Conservation (phyloP, 2,113 vertebrate species). For the Cololabis saira region DNA sequence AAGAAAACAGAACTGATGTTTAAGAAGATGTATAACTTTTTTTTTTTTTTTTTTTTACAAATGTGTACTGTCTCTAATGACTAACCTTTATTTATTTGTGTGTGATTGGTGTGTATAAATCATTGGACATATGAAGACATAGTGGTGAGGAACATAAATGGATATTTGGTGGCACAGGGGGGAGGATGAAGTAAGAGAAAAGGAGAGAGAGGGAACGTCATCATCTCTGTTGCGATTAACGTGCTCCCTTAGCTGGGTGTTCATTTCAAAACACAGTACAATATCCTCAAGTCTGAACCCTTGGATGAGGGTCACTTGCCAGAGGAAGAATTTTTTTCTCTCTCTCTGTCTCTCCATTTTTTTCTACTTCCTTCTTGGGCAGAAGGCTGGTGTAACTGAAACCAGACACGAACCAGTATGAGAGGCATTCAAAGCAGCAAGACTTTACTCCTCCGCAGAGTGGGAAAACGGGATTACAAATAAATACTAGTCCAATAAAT, state of each 20-base stretch:
- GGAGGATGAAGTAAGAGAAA: conserved; percentile 15
- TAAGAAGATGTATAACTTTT: conserved; percentile 3
- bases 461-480: conserved; percentile 34
- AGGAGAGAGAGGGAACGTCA: conserved; percentile 39
- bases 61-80: background rate
- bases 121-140: background rate
- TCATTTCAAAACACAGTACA: conserved; percentile 61
- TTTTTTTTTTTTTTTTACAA: conserved; percentile 1
- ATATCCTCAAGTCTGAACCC: conserved; percentile 74
- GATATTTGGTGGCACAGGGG: conserved; percentile 4
- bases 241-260: conserved; percentile 61
- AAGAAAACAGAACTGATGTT: background rate
- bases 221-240: conserved; percentile 63
- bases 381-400: conserved; percentile 77
- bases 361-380: conserved; percentile 72
- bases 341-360: conserved; percentile 53
- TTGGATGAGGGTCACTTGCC: conserved; percentile 72
- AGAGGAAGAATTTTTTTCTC: conserved; percentile 63
- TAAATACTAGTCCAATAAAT: conserved; percentile 5
- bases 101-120: conserved; percentile 18
- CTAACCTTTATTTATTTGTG: background rate
- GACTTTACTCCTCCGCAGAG: conserved; percentile 50
- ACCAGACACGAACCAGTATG: conserved; percentile 75
- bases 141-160: background rate
- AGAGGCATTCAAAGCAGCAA: conserved; percentile 60